phyloP scores from a whole-genome alignment of 2,113 vertebrate genomes.

The Pomatorhinus ruficollis region DNA sequence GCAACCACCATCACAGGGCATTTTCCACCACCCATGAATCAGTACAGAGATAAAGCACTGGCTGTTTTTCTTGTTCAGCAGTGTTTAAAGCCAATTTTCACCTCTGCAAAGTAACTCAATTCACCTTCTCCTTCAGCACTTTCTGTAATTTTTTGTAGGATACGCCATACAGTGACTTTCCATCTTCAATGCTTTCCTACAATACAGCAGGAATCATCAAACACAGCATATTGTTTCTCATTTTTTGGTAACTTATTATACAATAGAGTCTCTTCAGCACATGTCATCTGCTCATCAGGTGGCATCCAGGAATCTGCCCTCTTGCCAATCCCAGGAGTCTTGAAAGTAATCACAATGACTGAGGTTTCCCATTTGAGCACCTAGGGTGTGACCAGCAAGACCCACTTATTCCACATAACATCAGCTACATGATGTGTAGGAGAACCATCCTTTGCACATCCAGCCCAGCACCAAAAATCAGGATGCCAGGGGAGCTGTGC shows the following conservation, averaged over 20 bases:
- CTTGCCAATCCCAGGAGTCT: neutral
- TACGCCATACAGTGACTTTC: neutral
- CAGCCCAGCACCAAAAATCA: neutral
- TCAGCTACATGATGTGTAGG: neutral
- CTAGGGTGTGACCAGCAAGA: neutral
- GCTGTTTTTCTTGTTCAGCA: neutral
- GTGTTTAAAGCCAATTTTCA: neutral
- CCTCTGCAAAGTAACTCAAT: neutral
- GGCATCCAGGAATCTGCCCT: neutral
- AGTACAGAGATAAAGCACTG: neutral
- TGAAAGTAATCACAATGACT: neutral
- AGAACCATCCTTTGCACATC: neutral
- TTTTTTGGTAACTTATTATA: neutral
- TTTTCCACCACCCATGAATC: neutral
- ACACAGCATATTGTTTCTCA: neutral
- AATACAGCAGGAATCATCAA: neutral
- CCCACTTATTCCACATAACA: neutral
- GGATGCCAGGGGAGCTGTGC: neutral
- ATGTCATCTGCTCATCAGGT: neutral
- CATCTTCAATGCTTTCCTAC: neutral
- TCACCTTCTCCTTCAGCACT: neutral
- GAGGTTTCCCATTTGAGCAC: neutral
- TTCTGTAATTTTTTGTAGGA: neutral
- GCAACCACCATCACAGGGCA: neutral
- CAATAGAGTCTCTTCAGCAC: neutral